Evolutionary conservation across 2,888 invertebrate genomes (phyloP).

Genomic region (Drosophila emarginata): DNA sequence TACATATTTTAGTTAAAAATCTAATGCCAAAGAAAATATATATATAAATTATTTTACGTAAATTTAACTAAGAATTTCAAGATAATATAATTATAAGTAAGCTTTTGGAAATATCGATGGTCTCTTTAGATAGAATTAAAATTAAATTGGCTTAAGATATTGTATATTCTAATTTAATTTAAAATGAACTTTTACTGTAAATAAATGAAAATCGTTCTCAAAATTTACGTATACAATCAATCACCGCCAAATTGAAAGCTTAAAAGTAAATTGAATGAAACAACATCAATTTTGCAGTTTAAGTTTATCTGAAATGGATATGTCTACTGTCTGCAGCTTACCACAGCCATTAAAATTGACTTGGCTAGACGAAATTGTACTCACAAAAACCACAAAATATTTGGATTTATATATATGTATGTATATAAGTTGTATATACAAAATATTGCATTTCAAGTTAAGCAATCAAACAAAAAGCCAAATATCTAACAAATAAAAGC

Average conservation of each 20-base stretch:
- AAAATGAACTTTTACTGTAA: not conserved
- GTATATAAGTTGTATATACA: not conserved
- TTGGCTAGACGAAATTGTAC: not conserved
- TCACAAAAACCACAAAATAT: not conserved
- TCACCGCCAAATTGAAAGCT: not conserved
- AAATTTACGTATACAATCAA: not conserved
- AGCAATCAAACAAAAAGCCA: not conserved
- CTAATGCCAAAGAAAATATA: too few species aligned
- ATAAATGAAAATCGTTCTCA: not conserved
- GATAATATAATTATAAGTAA: too few species aligned
- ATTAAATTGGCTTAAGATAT: too few species aligned
- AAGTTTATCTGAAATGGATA: not conserved
- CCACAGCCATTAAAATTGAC: not conserved
- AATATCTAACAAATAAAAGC: not conserved
- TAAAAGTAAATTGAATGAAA: not conserved
- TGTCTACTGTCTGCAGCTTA: not conserved
- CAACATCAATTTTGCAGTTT: not conserved
- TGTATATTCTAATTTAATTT: too few species aligned
- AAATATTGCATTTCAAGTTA: constrained; percentile 5
- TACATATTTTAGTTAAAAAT: too few species aligned
- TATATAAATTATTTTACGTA: too few species aligned
- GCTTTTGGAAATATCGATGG: too few species aligned
- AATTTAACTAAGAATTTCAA: too few species aligned
- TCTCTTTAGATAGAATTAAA: too few species aligned
- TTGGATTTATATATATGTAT: not conserved